phyloP scores from a whole-genome alignment of 1,140 invertebrate genomes.

The Nasonia longicornis region DNA sequence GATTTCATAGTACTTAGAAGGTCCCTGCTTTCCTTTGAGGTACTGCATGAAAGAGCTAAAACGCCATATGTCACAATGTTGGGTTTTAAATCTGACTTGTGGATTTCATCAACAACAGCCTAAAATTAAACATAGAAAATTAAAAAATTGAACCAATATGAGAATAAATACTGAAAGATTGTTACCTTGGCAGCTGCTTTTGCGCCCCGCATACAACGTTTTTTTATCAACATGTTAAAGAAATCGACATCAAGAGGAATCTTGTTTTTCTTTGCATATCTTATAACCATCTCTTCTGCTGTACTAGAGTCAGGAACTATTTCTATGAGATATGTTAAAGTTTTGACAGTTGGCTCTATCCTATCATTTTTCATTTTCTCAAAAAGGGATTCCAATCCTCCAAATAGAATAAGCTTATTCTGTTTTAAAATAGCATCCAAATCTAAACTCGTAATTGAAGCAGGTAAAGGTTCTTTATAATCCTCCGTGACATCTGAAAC shows the following conservation, averaged over 20 bases:
- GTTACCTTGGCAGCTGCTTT: constrained; percentile 76
- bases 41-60: constrained; percentile 82
- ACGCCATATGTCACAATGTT: constrained; percentile 89
- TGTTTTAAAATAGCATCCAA: constrained; percentile 57
- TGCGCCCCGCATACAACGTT: constrained; percentile 76
- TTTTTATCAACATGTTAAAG: constrained; percentile 89
- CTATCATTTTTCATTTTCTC: constrained; percentile 76
- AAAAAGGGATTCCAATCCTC: constrained; percentile 82
- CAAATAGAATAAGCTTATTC: constrained; percentile 83
- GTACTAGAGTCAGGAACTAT: constrained; percentile 75
- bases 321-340: constrained; percentile 81
- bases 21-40: constrained; percentile 70
- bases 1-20: constrained; percentile 79
- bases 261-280: constrained; percentile 61
- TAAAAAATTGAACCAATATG: constrained; percentile 34
- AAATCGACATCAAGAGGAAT: constrained; percentile 83
- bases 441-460: constrained; percentile 26
- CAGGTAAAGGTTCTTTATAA: constrained; percentile 7
- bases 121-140: constrained; percentile 60
- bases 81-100: constrained; percentile 72
- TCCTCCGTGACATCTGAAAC: not conserved
- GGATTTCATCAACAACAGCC: constrained; percentile 76
- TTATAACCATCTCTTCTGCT: constrained; percentile 76
- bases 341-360: constrained; percentile 82
- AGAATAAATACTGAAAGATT: constrained; percentile 54